Evolutionary conservation across 2,888 invertebrate genomes (phyloP).

Genomic region (Apodemia zela): DNA sequence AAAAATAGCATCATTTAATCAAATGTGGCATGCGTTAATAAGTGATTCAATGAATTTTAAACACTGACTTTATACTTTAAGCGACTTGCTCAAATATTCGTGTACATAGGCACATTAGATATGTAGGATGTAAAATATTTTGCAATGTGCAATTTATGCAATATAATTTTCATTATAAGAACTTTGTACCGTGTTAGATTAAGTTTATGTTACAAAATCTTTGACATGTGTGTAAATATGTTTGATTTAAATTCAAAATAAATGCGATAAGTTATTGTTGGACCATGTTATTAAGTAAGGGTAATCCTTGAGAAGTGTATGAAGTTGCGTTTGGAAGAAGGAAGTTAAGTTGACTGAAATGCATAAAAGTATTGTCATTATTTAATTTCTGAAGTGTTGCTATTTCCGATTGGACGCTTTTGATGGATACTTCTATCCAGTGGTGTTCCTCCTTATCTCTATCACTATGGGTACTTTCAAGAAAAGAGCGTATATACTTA

Average conservation of each 20-base stretch:
- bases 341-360: no score
- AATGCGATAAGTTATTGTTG: not conserved
- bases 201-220: slow-evolving; percentile 14
- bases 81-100: slow-evolving; percentile 4
- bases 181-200: slow-evolving; percentile 4
- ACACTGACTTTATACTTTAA: not conserved
- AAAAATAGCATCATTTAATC: no score
- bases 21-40: no score
- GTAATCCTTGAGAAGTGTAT: not conserved
- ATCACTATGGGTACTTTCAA: no score
- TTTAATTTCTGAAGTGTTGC: no score
- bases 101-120: slow-evolving; percentile 4
- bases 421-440: no score
- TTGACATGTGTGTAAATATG: slow-evolving; percentile 12
- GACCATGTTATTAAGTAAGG: not conserved
- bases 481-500: no score
- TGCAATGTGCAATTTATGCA: slow-evolving; percentile 4
- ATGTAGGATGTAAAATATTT: slow-evolving; percentile 9
- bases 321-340: no score
- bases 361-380: no score
- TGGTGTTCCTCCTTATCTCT: no score
- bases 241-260: slow-evolving; percentile 6
- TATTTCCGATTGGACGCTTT: no score
- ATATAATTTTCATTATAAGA: not conserved
- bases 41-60: no score